Evolutionary conservation across 2,888 invertebrate genomes (phyloP).

Genomic region (Lycia hirtaria): DNA sequence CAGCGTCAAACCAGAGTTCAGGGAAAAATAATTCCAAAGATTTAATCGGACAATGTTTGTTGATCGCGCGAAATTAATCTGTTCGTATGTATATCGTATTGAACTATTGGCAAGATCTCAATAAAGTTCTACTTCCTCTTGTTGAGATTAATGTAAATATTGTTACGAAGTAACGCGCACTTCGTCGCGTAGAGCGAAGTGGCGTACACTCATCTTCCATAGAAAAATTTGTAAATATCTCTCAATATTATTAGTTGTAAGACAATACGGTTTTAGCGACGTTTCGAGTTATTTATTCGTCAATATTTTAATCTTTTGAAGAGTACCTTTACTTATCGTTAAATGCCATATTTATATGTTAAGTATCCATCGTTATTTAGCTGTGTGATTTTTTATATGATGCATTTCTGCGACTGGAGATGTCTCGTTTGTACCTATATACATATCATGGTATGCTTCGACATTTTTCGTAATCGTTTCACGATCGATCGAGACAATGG

Average conservation of each 20-base stretch:
- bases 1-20: constrained; percentile 84
- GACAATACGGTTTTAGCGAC: constrained; percentile 75
- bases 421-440: constrained; percentile 61
- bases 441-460: constrained; percentile 63
- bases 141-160: constrained; percentile 81
- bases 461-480: constrained; percentile 46
- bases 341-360: constrained; percentile 84
- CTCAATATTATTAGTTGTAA: constrained; percentile 69
- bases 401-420: constrained; percentile 51
- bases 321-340: constrained; percentile 81
- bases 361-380: constrained; percentile 73
- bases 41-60: constrained; percentile 46
- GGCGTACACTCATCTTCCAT: constrained; percentile 80
- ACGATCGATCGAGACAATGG: constrained; percentile 57
- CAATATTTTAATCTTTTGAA: constrained; percentile 80
- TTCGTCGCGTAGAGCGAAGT: constrained; percentile 63
- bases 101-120: constrained; percentile 69
- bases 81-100: constrained; percentile 62
- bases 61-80: constrained; percentile 21
- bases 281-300: constrained; percentile 80
- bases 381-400: constrained; percentile 55
- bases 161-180: constrained; percentile 74
- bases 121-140: constrained; percentile 61
- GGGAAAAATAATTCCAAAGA: constrained; percentile 71
- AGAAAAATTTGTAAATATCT: constrained; percentile 85